Evolutionary conservation across 2,888 invertebrate genomes (phyloP), one percentile per base, ranked within the genome.

Genomic region (Halictus ligatus): DNA sequence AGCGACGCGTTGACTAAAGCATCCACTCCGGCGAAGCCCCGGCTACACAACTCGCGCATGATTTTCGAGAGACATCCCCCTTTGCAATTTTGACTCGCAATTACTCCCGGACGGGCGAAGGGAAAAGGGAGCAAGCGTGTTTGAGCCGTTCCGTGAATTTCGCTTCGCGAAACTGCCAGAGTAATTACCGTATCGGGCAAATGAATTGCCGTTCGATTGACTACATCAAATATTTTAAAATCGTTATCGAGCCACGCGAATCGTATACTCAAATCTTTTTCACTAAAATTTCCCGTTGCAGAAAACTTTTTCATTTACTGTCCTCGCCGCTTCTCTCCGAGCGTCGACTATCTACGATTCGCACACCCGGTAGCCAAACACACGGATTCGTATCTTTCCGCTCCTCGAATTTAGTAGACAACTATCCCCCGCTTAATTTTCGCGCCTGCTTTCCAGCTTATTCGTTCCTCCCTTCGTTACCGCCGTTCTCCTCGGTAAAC

Each of bases 1-100:
- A 78, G 75, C 86, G 58, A 43, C 72, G 78, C 75, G 74, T 78
- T 67, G 75, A 78, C 85, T 69, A 58, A 69, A n/a, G 74, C 67
- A 72, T 67, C 76, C 54, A 85, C 71, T 80, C 43, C 46, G 78
- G 35, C 71, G 78, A 60, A 64, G 29, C 46, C 13, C 13, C 29
- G 46, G 10, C 69, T 60, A 75, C 71, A 84, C 76, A 73, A 84
- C 69, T 46, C 48, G 74, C 25, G 21, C 35, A 69, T 85, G 60
- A 84, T 72, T 84, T 84, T 71, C 29, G 46, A 69, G 43, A 43
- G 60, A 60, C 75, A 48, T 71, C 74, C 25, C 73, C 64, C 48
- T 29, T 25, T 18, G 12, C 21, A 48, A 74, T 69, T 67, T 80
- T 78, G 71, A 15, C 6, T 74, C 54, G 46, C 54, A 43, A 25